Conservation (phyloP, 2,797 vertebrate genomes). For the Bovichtus diacanthus region DNA sequence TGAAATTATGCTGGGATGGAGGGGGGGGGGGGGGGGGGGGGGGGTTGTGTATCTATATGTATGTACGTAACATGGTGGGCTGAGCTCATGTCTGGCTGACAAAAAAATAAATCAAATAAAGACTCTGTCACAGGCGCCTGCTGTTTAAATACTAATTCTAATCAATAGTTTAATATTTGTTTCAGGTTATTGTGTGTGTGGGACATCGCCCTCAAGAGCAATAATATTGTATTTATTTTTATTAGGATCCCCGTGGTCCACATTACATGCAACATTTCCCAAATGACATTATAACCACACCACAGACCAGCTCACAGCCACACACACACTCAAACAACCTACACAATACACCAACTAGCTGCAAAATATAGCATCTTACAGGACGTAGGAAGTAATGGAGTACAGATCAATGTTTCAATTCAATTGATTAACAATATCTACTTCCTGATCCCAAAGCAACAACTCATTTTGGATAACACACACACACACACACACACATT, state of each 20-base stretch:
- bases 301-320: not conserved
- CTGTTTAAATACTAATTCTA: slow-evolving; percentile 11
- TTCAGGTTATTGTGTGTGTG: not conserved
- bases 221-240: not conserved
- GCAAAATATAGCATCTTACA: not conserved
- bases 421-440: not conserved
- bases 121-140: slow-evolving; percentile 37
- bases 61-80: slow-evolving; percentile 53
- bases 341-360: not conserved
- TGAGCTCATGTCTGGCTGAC: slow-evolving; percentile 43
- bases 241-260: not conserved
- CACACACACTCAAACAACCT: too few species aligned
- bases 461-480: too few species aligned
- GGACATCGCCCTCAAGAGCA: not conserved
- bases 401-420: not conserved
- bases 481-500: too few species aligned
- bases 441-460: not conserved
- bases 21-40: slow-evolving; percentile 17
- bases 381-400: not conserved
- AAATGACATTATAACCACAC: not conserved
- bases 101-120: slow-evolving; percentile 60
- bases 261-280: slow-evolving; percentile 1
- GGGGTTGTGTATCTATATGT: slow-evolving; percentile 38
- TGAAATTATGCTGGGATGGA: slow-evolving; percentile 28
- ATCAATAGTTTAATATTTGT: slow-evolving; percentile 19